Base-by-base conservation (phyloP, 2,113 vertebrate species). In the Hirundichthys speculiger region DNA sequence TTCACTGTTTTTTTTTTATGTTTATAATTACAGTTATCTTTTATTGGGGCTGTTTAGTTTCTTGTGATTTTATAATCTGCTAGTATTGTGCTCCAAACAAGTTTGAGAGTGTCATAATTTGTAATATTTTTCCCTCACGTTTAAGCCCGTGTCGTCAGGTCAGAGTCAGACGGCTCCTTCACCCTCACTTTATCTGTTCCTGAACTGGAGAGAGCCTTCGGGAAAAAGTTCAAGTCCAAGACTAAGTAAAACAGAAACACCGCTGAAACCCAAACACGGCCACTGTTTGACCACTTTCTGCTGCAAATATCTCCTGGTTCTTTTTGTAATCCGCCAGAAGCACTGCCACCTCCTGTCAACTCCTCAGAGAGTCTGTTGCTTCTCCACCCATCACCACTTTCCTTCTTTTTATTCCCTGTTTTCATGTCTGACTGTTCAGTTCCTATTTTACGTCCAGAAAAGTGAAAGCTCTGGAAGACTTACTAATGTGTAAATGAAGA, bases 211-310 rank as follows among this genome's bases (percentile, higher is more conserved):
- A 86, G 87, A 34, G 80, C 92, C 90, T 93, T 73, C 38, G 90
- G 91, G 75, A 93, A 91, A 86, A 93, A 91, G 83, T 93, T 93
- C 91, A 92, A 92, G 89, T 85, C 88, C 57, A 92, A 91, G 73
- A 89, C 91, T 83, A 95, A 95, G 93, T 94, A 94, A 80, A 92
- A 73, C 85, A 22, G 16, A 39, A 64, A 22, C 21, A 12, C 49
- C 39, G n/a, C 14, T 51, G 57, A 42, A 64, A 20, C 27, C 18
- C 51, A 53, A 63, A 38, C 61, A 48, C 43, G 7, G 8, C 66
- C n/a, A 48, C 34, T 0, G 2, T 56, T 25, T 69, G 70, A 27
- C 43, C 6, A 11, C 57, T 75, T 74, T 86, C 68, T 79, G 52
- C 49, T 83, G 81, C 66, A 71, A 68, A 12, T 18, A 45, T 53